A percentile compares a stretch with the other conserved stretches of the same genome.
Conservation (phyloP, 1,140 invertebrate species). For the Leptoteleia sp. region DNA sequence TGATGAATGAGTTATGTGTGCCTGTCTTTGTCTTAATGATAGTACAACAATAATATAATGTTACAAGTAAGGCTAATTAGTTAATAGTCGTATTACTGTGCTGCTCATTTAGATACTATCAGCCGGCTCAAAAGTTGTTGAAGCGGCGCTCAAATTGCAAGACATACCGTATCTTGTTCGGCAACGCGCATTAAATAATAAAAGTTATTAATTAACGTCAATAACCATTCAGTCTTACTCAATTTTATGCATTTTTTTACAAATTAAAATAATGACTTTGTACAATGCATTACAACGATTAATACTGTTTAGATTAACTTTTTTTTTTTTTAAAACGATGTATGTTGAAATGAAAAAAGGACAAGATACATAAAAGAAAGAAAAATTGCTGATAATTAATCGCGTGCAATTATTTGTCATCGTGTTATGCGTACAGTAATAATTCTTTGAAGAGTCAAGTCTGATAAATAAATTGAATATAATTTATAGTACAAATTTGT, state of each 20-base stretch:
- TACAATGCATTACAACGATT: slow-evolving; percentile 3
- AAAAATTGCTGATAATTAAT: no score
- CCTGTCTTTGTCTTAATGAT: slow-evolving; percentile 15
- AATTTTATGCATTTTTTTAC: no score
- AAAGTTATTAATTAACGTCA: slow-evolving; percentile 26
- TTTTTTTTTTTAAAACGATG: slow-evolving; percentile 6
- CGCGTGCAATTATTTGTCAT: no score
- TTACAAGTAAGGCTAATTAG: slow-evolving; percentile 33
- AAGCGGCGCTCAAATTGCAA: slow-evolving; percentile 21
- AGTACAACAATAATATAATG: not conserved
- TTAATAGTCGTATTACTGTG: slow-evolving; percentile 19
- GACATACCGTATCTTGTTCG: slow-evolving; percentile 2
- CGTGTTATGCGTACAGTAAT: no score
- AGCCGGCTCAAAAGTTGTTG: slow-evolving; percentile 29
- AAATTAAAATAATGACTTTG: slow-evolving; percentile 1
- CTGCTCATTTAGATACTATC: slow-evolving; percentile 33
- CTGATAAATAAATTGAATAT: no score
- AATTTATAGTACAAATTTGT: no score
- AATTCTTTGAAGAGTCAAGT: no score
- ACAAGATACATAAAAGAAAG: no score
- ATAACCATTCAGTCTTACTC: slow-evolving; percentile 13
- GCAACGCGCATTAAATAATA: slow-evolving; percentile 15
- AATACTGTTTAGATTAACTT: no score
- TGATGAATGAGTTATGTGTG: not conserved
- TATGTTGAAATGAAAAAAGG: not conserved